phyloP scores from a whole-genome alignment of 2,888 invertebrate genomes.

The Phrixothrix hirtus region DNA sequence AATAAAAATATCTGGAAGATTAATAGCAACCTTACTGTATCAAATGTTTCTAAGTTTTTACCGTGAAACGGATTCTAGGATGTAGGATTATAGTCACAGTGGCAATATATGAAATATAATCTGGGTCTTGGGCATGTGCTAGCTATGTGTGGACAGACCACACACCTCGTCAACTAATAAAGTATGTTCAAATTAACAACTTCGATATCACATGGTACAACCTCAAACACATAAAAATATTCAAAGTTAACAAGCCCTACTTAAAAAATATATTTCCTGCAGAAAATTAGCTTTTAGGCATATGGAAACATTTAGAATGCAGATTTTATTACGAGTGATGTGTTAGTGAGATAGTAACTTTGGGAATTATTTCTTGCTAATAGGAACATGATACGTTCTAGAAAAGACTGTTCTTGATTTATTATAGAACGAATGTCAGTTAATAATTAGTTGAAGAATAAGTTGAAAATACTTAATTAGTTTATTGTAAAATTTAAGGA shows the following conservation, averaged over 20 bases:
- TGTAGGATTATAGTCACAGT: slow-evolving; percentile 16
- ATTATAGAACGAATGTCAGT: no score
- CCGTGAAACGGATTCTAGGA: slow-evolving; percentile 21
- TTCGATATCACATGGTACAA: slow-evolving; percentile 26
- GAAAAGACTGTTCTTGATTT: no score
- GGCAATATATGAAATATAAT: slow-evolving; percentile 26
- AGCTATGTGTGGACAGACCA: slow-evolving; percentile 37
- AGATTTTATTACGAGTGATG: slow-evolving; percentile 2
- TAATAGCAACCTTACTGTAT: no score
- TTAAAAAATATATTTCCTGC: slow-evolving; percentile 25
- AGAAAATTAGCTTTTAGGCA: slow-evolving; percentile 20
- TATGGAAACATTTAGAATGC: slow-evolving; percentile 14
- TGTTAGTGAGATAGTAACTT: not conserved
- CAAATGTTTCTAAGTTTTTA: no score
- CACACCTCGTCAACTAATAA: slow-evolving; percentile 38
- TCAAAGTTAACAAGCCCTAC: slow-evolving; percentile 15
- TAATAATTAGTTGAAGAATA: no score
- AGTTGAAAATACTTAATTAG: no score
- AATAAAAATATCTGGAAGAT: no score
- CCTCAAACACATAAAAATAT: slow-evolving; percentile 25
- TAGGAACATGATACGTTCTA: no score
- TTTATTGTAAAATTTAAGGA: no score
- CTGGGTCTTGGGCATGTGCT: slow-evolving; percentile 30
- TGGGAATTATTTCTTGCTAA: no score
- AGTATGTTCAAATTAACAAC: slow-evolving; percentile 33